Base-by-base conservation (phyloP, 2,113 vertebrate genomes). In the Mesocricetus auratus region DNA sequence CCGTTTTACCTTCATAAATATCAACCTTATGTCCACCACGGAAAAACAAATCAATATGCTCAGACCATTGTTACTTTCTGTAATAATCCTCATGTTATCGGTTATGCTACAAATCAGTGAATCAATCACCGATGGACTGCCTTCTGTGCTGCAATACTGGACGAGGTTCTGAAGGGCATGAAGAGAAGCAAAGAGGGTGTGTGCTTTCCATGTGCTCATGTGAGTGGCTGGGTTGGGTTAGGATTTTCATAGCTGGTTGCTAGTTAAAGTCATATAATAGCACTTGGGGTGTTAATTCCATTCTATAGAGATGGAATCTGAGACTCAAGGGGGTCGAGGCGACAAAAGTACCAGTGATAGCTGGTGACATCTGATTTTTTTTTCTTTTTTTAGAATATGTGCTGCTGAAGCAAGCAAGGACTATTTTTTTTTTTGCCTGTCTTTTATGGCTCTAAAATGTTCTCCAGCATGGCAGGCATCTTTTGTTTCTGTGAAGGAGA, bases 31-130 rank as follows among this genome's bases (percentile, higher is more conserved):
- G 4, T 94, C 90, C 22, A 58, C 85, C 92, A 95, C 58, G 90
- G 96, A 89, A 95, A 91, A 96, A 88, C 21, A 94, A 90, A 68
- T 96, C 90, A 50, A 77, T 96, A 87, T 16, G 5, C 92, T 90
- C 93, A 93, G 81, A 79, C 31, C n/a, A 60, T 47, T 90, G 42
- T 86, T 96, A 73, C 77, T 95, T 86, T 82, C 78, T 94, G 33
- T 62, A 77, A 88, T 92, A 47, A 94, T 68, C 24, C 53, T 93
- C 60, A 29, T 22, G 81, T 92, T 97, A 94, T 86, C 85, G 92
- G 93, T 96, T 91, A 83, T 93, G 42, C 39, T 94, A 12, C 89
- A 68, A 64, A 83, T 94, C 94, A 89, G 92, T 94, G 21, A 58
- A 90, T 94, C 60, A 96, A 90, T 82, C 96, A 91, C 56, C 66